phyloP scores from a whole-genome alignment of 2,797 vertebrate genomes.

The Tokudaia muenninki region DNA sequence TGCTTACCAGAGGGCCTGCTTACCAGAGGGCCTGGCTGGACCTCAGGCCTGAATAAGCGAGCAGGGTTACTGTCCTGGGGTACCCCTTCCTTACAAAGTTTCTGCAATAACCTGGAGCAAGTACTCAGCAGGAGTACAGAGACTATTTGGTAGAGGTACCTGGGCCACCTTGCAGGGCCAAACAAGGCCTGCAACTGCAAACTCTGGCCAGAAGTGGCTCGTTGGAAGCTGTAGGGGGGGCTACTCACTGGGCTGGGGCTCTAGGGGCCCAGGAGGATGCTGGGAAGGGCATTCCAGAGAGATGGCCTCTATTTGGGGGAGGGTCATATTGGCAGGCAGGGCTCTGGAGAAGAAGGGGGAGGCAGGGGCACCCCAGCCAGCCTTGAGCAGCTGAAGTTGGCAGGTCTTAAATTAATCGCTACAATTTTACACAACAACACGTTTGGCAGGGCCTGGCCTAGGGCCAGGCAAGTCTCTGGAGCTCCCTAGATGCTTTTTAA shows the following conservation, averaged over 20 bases:
- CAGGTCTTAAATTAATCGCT: conserved; percentile 90
- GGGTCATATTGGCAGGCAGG: conserved; percentile 3
- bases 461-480: conserved; percentile 84
- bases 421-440: conserved; percentile 88
- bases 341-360: not conserved
- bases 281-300: not conserved
- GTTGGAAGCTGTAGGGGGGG: not conserved
- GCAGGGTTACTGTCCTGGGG: no score
- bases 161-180: not conserved
- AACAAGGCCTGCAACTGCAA: not conserved
- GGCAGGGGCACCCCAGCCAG: not conserved
- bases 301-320: not conserved
- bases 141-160: not conserved
- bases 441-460: conserved; percentile 83
- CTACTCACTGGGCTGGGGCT: not conserved
- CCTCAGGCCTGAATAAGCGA: not conserved
- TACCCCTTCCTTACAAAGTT: not conserved
- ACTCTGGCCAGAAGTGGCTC: not conserved
- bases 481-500: conserved; percentile 87
- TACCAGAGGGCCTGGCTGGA: not conserved
- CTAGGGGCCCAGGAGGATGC: no score
- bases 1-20: not conserved
- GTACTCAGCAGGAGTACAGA: not conserved
- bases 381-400: conserved; percentile 86
- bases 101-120: not conserved